Evolutionary conservation across 2,797 vertebrate species (phyloP), one percentile per base, ranked within the genome.

Genomic region (Oreonectes daqikongensis): DNA sequence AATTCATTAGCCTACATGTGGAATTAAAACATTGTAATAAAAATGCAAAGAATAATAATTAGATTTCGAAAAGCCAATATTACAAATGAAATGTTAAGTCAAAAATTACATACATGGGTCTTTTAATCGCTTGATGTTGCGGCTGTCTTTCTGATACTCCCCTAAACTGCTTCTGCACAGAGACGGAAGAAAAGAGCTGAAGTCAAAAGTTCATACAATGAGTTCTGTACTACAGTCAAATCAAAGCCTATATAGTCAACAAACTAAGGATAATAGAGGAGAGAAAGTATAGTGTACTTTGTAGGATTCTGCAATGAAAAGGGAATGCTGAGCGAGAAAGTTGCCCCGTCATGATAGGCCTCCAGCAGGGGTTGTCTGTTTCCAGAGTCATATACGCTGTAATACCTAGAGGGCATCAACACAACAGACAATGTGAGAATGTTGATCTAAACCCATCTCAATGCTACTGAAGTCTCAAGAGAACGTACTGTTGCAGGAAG

Each of bases 341-440:
- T 94, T 4, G 96, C 96, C 0, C 93, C 94, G 10, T 98, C 96
- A 2, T 98, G 96, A 81, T 98, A 98, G 48, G 95, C 95, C 0
- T 97, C 93, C 8, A 98, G 88, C 4, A 98, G 90, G 0, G 94
- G 93, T 73, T 98, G 96, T 69, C 96, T 89, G 88, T 97, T 89
- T 18, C 91, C 93, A 0, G 96, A 95, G 87, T 98, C 96, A 0
- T 97, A 98, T 66, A 95, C 92, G 1, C 89, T 87, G 84, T 95
- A 98, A 86, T 94, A 95, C 81, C 94, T 95, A 24, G 14, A 52
- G 4, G 35, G 12, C 17, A 28, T 2, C 22, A 24, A 60, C 2
- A 59, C 57, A 3, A n/a, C 5, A 42, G 10, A 48, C n/a, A 9
- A 26, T 1, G 2, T 9, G 2, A 46, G 72, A 26, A 63, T 15